Evolutionary conservation across 2,797 vertebrate species (phyloP).

Genomic region (Fistularia commersonii): DNA sequence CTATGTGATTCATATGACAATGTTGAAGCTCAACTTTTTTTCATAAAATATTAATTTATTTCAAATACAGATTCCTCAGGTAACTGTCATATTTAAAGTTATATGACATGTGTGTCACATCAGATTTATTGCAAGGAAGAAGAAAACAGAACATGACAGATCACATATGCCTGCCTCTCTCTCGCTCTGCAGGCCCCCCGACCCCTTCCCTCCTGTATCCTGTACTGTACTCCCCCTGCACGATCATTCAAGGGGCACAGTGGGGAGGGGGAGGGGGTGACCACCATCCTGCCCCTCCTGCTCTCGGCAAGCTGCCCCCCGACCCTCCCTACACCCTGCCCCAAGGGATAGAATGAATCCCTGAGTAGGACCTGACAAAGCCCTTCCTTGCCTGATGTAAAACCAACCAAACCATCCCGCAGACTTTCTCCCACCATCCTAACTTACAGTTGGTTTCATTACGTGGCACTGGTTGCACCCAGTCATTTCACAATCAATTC

Average conservation of each 20-base stretch:
- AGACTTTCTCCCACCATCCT: slow-evolving; percentile 1
- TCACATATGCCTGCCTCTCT: slow-evolving; percentile 33
- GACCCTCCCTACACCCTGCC: slow-evolving; percentile 46
- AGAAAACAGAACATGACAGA: slow-evolving; percentile 49
- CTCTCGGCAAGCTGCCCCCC: no score
- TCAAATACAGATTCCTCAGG: no score
- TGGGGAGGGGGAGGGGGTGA: slow-evolving; percentile 21
- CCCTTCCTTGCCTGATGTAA: slow-evolving; percentile 46
- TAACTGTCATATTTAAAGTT: no score
- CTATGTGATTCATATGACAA: no score
- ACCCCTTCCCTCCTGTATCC: no score
- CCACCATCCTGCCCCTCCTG: slow-evolving; percentile 38
- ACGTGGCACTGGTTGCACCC: no score
- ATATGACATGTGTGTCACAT: slow-evolving; percentile 21
- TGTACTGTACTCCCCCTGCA: slow-evolving; percentile 64
- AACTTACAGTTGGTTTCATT: slow-evolving; percentile 34
- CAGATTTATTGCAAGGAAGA: slow-evolving; percentile 27
- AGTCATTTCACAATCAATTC: slow-evolving; percentile 39
- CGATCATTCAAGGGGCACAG: slow-evolving; percentile 55
- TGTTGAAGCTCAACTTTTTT: no score
- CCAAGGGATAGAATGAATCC: slow-evolving; percentile 29
- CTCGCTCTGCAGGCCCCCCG: slow-evolving; percentile 8
- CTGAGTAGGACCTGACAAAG: slow-evolving; percentile 52
- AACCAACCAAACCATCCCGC: slow-evolving; percentile 24
- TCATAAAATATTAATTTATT: no score